Evolutionary conservation across 2,113 vertebrate genomes (phyloP).

Genomic region (Melanotaenia duboulayi): DNA sequence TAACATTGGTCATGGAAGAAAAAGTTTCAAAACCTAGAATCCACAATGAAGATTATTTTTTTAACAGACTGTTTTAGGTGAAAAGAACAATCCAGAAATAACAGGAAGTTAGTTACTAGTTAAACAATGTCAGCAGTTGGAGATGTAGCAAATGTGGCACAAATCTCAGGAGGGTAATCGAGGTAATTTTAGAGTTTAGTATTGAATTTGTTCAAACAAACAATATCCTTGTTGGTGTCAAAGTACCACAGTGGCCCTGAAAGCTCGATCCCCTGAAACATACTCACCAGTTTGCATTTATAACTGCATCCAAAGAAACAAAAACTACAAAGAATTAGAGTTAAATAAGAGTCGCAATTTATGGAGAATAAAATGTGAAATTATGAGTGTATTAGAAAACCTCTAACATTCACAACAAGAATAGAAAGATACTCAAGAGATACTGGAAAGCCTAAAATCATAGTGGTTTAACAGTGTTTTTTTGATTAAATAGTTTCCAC

Average conservation of each 20-base stretch:
- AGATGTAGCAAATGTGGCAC: not conserved
- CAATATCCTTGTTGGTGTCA: not conserved
- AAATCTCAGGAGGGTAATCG: not conserved
- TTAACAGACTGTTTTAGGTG: not conserved
- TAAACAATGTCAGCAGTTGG: not conserved
- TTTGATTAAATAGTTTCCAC: too few species aligned
- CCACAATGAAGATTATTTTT: slow-evolving; percentile 3
- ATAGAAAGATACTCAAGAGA: too few species aligned
- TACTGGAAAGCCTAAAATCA: too few species aligned
- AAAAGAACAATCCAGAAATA: slow-evolving; percentile 6
- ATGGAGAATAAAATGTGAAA: too few species aligned
- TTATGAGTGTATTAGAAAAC: too few species aligned
- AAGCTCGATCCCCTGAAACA: not conserved
- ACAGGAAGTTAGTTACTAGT: not conserved
- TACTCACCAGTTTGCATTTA: too few species aligned
- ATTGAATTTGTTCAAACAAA: slow-evolving; percentile 1
- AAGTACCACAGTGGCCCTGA: not conserved
- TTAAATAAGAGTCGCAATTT: too few species aligned
- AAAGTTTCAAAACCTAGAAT: not conserved
- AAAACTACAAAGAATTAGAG: too few species aligned
- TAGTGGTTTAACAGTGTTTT: too few species aligned
- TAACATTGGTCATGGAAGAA: not conserved
- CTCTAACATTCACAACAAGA: too few species aligned
- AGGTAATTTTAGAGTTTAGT: not conserved
- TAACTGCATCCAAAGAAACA: too few species aligned